Conservation (phyloP, 2,113 vertebrate genomes). For the Bombycilla garrulus region DNA sequence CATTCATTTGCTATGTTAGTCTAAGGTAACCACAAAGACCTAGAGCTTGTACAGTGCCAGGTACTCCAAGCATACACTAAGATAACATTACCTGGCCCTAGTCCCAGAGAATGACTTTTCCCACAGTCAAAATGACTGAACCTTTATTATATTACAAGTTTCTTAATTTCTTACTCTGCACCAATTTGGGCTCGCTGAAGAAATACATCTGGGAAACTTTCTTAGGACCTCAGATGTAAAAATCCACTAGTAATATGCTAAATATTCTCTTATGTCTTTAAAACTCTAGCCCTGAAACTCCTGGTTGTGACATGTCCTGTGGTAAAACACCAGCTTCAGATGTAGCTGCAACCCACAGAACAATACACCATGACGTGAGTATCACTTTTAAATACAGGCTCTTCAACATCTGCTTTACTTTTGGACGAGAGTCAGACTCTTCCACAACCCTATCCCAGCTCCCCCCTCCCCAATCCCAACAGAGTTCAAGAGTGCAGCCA, state of each 20-base stretch:
- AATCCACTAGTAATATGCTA: background rate
- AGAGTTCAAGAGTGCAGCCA: conserved; percentile 14
- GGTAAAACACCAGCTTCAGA: background rate
- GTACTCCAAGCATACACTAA: background rate
- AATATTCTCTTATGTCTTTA: background rate
- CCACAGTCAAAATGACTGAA: background rate
- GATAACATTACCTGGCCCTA: conserved; percentile 39
- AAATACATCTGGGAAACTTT: background rate
- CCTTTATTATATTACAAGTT: background rate
- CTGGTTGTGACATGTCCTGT: background rate
- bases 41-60: conserved; percentile 11
- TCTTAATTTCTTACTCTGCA: background rate
- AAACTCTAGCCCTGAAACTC: background rate
- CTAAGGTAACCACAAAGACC: conserved; percentile 34
- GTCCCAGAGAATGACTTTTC: conserved; percentile 18
- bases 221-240: background rate
- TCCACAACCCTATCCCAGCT: background rate
- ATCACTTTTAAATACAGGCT: background rate
- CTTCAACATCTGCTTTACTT: conserved; percentile 30
- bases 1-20: background rate
- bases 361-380: background rate
- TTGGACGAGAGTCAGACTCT: background rate
- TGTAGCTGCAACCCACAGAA: background rate
- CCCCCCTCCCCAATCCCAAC: background rate
- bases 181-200: background rate